Evolutionary conservation across 2,113 vertebrate genomes (phyloP), one percentile per base, ranked within the genome.

Genomic region (Vicugna pacos): DNA sequence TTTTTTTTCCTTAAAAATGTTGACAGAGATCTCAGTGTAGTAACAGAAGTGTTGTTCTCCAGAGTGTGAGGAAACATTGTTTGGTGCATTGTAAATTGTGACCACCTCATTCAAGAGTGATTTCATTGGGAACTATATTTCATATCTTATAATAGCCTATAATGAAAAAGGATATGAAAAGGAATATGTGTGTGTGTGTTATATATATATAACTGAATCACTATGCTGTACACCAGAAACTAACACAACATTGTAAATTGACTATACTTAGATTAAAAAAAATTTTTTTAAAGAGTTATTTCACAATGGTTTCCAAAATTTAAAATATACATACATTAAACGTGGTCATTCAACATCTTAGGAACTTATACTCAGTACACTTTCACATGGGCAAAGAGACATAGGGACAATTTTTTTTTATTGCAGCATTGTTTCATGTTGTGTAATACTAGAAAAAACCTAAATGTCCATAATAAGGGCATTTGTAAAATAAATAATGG

Each of bases 41-140:
- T 82, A 77, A 82, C 19, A 70, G n/a, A 85, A 54, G 14, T 93
- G 6, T 91, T 93, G 6, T 91, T 91, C 9, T 35, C 9, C 50
- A 54, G 32, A 3, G 12, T 90, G 19, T 77, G 16, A 73, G 86
- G 69, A 91, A 62, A n/a, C 42, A n/a, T 35, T 90, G 6, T 72
- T 72, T 75, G 26, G 90, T 32, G 15, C 46, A 58, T 28, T 64
- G 5, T 62, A 81, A 89, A 92, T 15, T 86, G 17, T 64, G 52
- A 92, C 9, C 20, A 65, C 56, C 4, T 96, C 52, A 70, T 81
- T 97, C 14, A 85, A 62, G 16, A 86, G 16, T 76, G 38, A 94
- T 82, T 97, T 42, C 38, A 42, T 42, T 42, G 38, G 38, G 38
- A 42, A 42, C 38, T 42, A 42, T 42, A 42, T 4, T 42, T 5